Evolutionary conservation across 1,140 invertebrate genomes (phyloP).

Genomic region (Drosophila persimilis): DNA sequence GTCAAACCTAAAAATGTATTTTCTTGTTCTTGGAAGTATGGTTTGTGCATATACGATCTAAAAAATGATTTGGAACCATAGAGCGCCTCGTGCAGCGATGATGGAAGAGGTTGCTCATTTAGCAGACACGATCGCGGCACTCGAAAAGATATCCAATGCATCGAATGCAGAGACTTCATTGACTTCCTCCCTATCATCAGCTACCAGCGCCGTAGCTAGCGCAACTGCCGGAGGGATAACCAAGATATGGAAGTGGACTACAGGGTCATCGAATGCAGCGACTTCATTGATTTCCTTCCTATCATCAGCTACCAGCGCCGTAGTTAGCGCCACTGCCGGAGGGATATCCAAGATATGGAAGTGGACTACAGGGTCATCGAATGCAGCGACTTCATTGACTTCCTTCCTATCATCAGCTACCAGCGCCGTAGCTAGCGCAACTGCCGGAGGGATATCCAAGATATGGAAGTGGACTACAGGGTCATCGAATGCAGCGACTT

Average conservation of each 20-base stretch:
- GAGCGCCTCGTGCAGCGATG: too few species aligned
- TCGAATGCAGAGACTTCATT: too few species aligned
- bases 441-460: not conserved
- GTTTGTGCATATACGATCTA: not conserved
- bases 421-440: not conserved
- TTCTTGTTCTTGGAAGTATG: not conserved
- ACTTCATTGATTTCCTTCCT: too few species aligned
- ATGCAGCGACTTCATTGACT: too few species aligned
- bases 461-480: not conserved
- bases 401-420: not conserved
- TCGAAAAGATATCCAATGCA: not conserved
- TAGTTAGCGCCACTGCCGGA: not conserved
- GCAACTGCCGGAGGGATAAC: not conserved
- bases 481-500: not conserved
- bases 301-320: too few species aligned
- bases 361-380: not conserved
- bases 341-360: too few species aligned
- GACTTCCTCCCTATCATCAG: not conserved
- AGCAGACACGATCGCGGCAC: too few species aligned
- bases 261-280: not conserved
- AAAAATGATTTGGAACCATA: too few species aligned
- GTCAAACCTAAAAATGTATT: not conserved
- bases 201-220: not conserved
- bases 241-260: not conserved
- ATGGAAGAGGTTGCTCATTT: too few species aligned